A percentile compares a stretch with the other conserved stretches of the same genome.
Evolutionary conservation across 2,888 invertebrate genomes (phyloP).

Genomic region (Aspidapion aeneum): DNA sequence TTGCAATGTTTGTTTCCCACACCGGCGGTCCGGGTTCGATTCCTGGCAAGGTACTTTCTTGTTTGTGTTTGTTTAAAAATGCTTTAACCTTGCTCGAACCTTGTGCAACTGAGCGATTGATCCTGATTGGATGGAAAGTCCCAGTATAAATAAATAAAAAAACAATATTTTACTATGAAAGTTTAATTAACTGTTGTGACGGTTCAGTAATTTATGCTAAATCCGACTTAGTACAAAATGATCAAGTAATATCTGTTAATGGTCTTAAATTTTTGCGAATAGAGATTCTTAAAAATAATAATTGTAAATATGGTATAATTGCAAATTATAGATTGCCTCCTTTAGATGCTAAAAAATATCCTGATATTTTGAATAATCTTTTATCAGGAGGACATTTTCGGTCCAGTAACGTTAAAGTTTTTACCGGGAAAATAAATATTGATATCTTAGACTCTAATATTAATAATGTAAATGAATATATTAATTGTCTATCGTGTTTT

Average conservation of each 20-base stretch:
- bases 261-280: no score
- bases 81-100: no score
- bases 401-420: not conserved
- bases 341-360: not conserved
- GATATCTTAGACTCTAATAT: not conserved
- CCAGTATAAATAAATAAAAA: no score
- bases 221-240: not conserved
- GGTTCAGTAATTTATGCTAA: not conserved
- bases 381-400: not conserved
- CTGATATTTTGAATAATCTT: not conserved
- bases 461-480: not conserved
- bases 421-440: not conserved
- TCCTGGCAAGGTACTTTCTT: no score
- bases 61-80: no score
- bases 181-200: not conserved
- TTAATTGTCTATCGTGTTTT: not conserved
- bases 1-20: no score
- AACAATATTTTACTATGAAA: not conserved
- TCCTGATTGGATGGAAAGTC: no score
- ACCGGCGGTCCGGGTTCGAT: no score
- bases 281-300: no score
- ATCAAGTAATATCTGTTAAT: not conserved
- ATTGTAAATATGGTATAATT: not conserved
- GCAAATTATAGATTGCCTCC: not conserved
- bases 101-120: no score